phyloP scores from a whole-genome alignment of 2,113 vertebrate species.

The Labrus mixtus region DNA sequence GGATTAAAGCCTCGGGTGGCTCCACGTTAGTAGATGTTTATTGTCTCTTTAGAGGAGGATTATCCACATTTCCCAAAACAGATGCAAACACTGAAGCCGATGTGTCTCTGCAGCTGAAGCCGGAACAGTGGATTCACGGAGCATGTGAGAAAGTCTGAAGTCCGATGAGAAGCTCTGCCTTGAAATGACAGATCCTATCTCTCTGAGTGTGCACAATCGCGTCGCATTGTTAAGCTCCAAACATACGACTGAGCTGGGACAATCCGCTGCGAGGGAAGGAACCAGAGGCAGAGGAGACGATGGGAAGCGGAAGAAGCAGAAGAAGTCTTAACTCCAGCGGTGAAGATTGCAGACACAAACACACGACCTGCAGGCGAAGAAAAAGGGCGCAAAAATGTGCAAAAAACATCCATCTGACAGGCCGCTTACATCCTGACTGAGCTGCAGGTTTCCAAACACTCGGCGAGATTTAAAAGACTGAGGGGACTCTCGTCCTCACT shows the following conservation, averaged over 20 bases:
- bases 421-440: not conserved
- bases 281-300: not conserved
- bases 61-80: slow-evolving; percentile 31
- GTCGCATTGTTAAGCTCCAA: not conserved
- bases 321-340: not conserved
- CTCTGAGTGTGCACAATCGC: not conserved
- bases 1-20: slow-evolving; percentile 18
- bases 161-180: too few species aligned
- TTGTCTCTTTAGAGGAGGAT: slow-evolving; percentile 38
- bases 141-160: too few species aligned
- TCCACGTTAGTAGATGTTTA: slow-evolving; percentile 21
- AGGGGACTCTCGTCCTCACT: not conserved
- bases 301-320: not conserved
- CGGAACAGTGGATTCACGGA: too few species aligned
- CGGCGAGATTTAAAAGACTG: not conserved
- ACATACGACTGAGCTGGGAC: not conserved
- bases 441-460: not conserved
- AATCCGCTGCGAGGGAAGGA: not conserved
- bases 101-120: not conserved
- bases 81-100: not conserved
- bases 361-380: slow-evolving; percentile 6
- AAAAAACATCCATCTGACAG: too few species aligned
- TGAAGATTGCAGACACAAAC: slow-evolving; percentile 9
- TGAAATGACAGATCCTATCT: too few species aligned
- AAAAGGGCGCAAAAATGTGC: not conserved